Base-by-base conservation (phyloP, 64 coral and sea anemone species). In the Platygyra sinensis region DNA sequence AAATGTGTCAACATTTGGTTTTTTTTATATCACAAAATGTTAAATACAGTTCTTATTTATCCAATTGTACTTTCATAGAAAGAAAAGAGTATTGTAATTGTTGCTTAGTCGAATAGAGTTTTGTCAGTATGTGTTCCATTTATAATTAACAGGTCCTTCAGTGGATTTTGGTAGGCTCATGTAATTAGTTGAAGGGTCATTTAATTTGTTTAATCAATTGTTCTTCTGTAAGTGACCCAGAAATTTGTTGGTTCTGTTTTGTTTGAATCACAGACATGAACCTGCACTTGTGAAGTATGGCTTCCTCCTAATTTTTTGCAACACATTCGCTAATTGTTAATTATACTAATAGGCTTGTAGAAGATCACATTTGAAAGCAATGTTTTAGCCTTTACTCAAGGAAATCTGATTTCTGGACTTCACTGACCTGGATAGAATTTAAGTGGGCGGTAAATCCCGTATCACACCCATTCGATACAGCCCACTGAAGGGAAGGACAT, bases 401-500 rank as follows among this genome's bases (percentile, higher is more conserved):
- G 54, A 12, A 14, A 57, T n/a, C 25, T 25, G 4, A 11, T n/a
- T 69, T 27, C 10, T 10, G 65, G 22, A 27, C n/a, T 29, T 5
- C 9, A 25, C 10, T 49, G 38, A 49, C n/a, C n/a, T n/a, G 33
- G 22, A n/a, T 67, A n/a, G 8, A 25, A 67, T n/a, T 8, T 20
- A 67, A 76, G 74, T 22, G 16, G 74, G 30, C 18, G 19, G 9
- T 78, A 71, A 38, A 49, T 12, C 20, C 20, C 80, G 7, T 50
- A 51, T 84, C 30, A 11, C 31, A 19, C 63, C 16, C 62, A 62
- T 79, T 82, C 32, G 72, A 82, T 74, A 49, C 89, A 83, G 89
- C 72, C 81, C 89, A 91, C 52, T 91, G 89, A 50, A 16, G 72
- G 79, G 67, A 83, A 84, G 75, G 31, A 18, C 72, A 84, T 91